phyloP scores from a whole-genome alignment of 2,113 vertebrate species.

The Sphaerodactylus townsendi region DNA sequence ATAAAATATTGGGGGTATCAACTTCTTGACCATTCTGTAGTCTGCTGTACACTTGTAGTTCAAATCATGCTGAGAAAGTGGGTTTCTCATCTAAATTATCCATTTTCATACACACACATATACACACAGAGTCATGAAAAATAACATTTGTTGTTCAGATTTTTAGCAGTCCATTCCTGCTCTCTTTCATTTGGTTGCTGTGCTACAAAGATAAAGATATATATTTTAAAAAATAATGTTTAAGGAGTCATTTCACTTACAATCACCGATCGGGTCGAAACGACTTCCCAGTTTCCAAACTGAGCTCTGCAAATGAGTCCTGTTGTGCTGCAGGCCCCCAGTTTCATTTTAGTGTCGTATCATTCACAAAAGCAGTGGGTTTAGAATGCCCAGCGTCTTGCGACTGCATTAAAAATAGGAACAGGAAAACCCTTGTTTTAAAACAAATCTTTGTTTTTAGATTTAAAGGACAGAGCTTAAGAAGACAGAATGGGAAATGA shows the following conservation, averaged over 20 bases:
- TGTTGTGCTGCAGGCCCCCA: background rate
- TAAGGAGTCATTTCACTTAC: background rate
- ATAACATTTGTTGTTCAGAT: background rate
- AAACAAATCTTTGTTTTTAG: constrained; percentile 19
- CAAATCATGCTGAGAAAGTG: background rate
- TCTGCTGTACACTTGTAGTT: background rate
- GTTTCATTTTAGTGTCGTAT: background rate
- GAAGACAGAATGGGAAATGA: background rate
- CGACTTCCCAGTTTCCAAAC: background rate
- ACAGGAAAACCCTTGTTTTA: background rate
- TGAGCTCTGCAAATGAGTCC: background rate
- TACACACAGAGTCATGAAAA: too few relatives aligned
- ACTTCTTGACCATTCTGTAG: background rate
- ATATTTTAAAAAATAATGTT: background rate
- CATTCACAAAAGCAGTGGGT: background rate
- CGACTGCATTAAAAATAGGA: background rate
- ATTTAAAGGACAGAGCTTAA: background rate
- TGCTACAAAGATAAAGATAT: constrained; percentile 7
- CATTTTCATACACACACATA: fast-evolving
- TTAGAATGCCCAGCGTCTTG: constrained; percentile 22
- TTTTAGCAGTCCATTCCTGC: background rate
- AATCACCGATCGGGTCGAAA: background rate
- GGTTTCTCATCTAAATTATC: fast-evolving
- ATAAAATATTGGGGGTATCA: background rate
- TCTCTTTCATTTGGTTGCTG: background rate